Percentiles rank a stretch among this genome's conserved stretches.
phyloP scores from a whole-genome alignment of 2,888 invertebrate species.

The Anoplius nigerrimus region DNA sequence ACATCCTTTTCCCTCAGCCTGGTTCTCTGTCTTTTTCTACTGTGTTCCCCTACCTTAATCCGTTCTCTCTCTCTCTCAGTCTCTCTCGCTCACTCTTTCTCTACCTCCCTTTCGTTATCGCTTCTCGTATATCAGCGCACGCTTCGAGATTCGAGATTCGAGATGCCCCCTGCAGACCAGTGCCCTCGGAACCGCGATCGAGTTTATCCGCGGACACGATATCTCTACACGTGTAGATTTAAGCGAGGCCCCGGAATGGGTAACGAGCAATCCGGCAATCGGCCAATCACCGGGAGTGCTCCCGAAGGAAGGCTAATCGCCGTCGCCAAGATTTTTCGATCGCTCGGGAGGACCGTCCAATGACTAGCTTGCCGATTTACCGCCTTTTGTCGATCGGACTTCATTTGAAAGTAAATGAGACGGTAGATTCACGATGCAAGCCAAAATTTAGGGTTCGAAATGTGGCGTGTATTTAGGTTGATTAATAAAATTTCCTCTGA shows the following conservation, averaged over 20 bases:
- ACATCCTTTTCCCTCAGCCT: too few relatives aligned
- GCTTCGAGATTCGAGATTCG: slow-evolving; percentile 44
- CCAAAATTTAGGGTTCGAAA: too few relatives aligned
- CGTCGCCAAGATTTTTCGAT: slow-evolving; percentile 16
- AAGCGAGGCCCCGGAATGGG: slow-evolving; percentile 12
- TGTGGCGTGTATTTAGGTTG: too few relatives aligned
- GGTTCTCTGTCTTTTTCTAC: not conserved
- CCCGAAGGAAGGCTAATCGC: slow-evolving; percentile 8
- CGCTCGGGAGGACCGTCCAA: not conserved
- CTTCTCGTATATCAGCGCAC: slow-evolving; percentile 52
- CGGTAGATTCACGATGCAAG: too few relatives aligned
- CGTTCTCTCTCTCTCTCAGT: too few relatives aligned
- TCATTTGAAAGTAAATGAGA: too few relatives aligned
- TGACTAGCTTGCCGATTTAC: too few relatives aligned
- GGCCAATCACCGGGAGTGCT: too few relatives aligned
- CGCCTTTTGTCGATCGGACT: too few relatives aligned
- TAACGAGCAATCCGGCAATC: slow-evolving; percentile 14
- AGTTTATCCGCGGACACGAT: slow-evolving; percentile 43
- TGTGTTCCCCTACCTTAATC: not conserved
- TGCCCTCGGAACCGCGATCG: slow-evolving; percentile 43
- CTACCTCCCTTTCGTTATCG: slow-evolving; percentile 50
- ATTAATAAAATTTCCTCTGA: too few relatives aligned
- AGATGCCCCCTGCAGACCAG: slow-evolving; percentile 48
- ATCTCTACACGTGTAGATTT: slow-evolving; percentile 53
- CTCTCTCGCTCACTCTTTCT: not conserved